Evolutionary conservation across 2,888 invertebrate genomes (phyloP), one percentile per base, ranked within the genome.

Genomic region (Dryadula phaetusa): DNA sequence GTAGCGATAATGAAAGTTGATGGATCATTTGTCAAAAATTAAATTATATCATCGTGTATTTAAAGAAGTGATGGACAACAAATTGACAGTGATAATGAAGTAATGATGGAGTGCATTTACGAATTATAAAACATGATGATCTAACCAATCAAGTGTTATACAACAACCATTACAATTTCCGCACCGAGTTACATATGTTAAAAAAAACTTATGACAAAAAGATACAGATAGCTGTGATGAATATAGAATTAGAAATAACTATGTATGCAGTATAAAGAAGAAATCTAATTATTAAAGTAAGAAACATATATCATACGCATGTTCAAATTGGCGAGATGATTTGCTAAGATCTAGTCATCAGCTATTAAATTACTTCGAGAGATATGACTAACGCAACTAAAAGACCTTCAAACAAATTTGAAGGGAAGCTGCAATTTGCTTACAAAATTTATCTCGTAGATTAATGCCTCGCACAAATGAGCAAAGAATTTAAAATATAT

Each of bases 161-260:
- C 83, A 88, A 89, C 79, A 70, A 76, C 77, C 84, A 88, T 87
- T 85, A 85, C 77, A 72, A 76, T 74, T 72, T 76, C 76, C 83
- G 82, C 78, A 80, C 81, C 80, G 77, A 72, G 75, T 71, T 78
- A 77, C 77, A 80, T 77, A 16, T 32, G 28, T 16, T n/a, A 74
- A 72, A 76, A 71, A 76, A 78, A 82, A 83, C 84, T 76, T 79
- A 71, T 77, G 74, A 73, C 69, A 70, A 70, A 75, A 81, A n/a
- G n/a, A 80, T 77, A 67, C 53, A 65, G 56, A 71, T 62, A 42
- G 66, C 7, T 5, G 7, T 6, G 7, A 42, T 42, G 2, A 16
- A 42, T 42, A 42, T 14, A 16, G 7, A 42, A n/a, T 47, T 47
- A 8, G 25, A 14, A 25, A 47, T 47, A 32, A n/a, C n/a, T n/a